Evolutionary conservation across 2,113 vertebrate species (phyloP).

Genomic region (Mustelus asterias): DNA sequence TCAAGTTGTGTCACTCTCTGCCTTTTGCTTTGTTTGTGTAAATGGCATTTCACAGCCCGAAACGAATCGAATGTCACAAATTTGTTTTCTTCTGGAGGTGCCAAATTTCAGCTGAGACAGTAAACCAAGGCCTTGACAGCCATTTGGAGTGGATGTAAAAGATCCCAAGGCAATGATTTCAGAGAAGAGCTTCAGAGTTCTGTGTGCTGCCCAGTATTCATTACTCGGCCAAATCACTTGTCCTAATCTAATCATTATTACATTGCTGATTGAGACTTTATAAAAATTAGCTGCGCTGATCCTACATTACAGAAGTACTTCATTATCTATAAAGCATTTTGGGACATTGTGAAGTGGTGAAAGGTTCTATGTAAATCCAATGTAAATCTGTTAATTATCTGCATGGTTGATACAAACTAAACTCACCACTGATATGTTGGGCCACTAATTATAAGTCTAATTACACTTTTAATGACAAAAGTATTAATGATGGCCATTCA

Average conservation of each 20-base stretch:
- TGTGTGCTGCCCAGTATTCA: neutral
- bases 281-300: neutral
- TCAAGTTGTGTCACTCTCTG: neutral
- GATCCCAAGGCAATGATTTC: neutral
- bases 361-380: neutral
- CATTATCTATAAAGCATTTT: neutral
- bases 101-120: neutral
- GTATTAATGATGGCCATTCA: neutral
- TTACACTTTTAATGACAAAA: neutral
- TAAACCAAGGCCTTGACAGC: neutral
- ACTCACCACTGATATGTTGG: neutral
- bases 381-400: neutral
- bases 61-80: neutral
- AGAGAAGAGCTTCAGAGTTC: neutral
- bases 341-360: neutral
- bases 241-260: neutral
- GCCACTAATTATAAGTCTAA: neutral
- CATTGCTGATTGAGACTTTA: neutral
- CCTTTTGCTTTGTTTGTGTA: neutral
- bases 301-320: neutral
- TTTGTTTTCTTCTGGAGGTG: neutral
- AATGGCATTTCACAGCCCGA: neutral
- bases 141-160: neutral
- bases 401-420: neutral
- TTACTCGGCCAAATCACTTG: neutral